phyloP scores from a whole-genome alignment of 2,888 invertebrate species.

The Clunio marinus region DNA sequence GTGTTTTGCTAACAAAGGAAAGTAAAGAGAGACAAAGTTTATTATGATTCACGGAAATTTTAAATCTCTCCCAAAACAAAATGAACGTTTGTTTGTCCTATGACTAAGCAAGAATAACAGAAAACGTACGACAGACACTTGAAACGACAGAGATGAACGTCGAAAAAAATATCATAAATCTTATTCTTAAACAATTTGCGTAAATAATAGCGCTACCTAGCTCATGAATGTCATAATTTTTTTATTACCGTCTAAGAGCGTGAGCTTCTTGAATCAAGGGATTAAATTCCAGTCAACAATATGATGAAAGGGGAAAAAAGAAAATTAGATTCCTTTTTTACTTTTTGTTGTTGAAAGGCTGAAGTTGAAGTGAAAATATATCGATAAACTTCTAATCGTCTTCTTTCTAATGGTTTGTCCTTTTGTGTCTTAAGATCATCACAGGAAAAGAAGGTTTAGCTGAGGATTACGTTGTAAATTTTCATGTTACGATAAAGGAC shows the following conservation, averaged over 20 bases:
- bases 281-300: background rate
- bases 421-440: background rate
- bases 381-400: conserved; percentile 31
- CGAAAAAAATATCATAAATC: background rate
- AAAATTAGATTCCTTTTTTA: background rate
- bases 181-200: background rate
- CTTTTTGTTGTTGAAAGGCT: background rate
- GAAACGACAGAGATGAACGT: background rate
- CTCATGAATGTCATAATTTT: background rate
- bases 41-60: too few species aligned
- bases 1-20: too few species aligned
- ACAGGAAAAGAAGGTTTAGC: background rate
- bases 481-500: too few species aligned
- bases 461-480: too few species aligned
- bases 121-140: background rate
- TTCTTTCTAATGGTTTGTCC: conserved; percentile 6
- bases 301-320: too few species aligned
- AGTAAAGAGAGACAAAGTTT: background rate
- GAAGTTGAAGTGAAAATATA: background rate
- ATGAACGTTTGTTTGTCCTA: too few species aligned
- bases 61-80: background rate
- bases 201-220: background rate
- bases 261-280: background rate
- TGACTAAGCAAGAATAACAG: background rate
- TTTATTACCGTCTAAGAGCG: background rate